Percentiles rank a stretch among this genome's conserved stretches.
phyloP scores from a whole-genome alignment of 1,140 invertebrate genomes.

The Drosophila parvula region DNA sequence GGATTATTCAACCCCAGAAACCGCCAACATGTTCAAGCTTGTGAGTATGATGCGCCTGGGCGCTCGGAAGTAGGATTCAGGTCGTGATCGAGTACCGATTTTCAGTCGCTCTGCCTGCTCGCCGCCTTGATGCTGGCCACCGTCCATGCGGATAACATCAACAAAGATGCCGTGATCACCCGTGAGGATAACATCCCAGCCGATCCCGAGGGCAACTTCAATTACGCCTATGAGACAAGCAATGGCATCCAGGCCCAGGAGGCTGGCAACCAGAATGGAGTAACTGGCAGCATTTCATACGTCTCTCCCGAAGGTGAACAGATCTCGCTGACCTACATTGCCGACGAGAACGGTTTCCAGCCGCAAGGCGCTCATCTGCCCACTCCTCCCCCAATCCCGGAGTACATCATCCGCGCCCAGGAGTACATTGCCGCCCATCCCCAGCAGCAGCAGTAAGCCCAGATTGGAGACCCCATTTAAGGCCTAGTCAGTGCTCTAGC shows the following conservation, averaged over 20 bases:
- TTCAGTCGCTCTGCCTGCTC: constrained; percentile 66
- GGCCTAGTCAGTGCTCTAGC: constrained; percentile 49
- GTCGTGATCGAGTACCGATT: constrained; percentile 20
- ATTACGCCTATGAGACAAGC: constrained; percentile 49
- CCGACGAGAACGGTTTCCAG: constrained; percentile 85
- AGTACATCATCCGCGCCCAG: constrained; percentile 74
- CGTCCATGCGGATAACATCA: constrained; percentile 72
- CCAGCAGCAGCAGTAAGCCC: background rate
- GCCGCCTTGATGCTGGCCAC: constrained; percentile 66
- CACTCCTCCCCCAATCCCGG: constrained; percentile 84
- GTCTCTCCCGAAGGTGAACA: constrained; percentile 67
- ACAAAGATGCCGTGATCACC: constrained; percentile 62
- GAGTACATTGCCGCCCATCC: constrained; percentile 84
- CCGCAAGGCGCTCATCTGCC: constrained; percentile 85
- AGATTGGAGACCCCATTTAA: constrained; percentile 15
- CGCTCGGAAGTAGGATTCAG: background rate
- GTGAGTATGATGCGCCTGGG: constrained; percentile 59
- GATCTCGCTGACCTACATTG: constrained; percentile 81
- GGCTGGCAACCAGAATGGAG: constrained; percentile 65
- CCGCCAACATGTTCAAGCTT: constrained; percentile 80
- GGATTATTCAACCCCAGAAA: constrained; percentile 68
- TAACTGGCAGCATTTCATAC: constrained; percentile 36
- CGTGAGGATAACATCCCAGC: constrained; percentile 36
- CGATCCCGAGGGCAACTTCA: constrained; percentile 69
- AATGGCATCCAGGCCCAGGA: constrained; percentile 74